Base-by-base conservation (phyloP, 2,888 invertebrate genomes). In the Scaptomyza parva region DNA sequence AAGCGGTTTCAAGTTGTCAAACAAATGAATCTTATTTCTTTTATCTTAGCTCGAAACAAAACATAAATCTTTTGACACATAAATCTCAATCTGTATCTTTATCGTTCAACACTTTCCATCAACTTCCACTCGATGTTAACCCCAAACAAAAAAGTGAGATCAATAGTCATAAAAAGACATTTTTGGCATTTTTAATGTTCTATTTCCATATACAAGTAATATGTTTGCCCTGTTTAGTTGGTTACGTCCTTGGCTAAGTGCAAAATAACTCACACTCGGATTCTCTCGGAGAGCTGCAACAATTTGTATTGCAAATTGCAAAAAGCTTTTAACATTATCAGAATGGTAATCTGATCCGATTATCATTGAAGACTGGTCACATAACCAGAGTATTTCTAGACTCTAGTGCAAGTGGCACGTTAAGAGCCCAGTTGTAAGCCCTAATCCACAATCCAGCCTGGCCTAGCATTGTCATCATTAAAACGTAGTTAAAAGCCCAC, bases 241-340 rank as follows among this genome's bases (percentile, higher is more conserved):
- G 30, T 39, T 44, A 50, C 55, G 61, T 61, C 61, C 71, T 70
- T 69, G 76, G 64, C 66, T 80, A 75, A 83, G 71, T 77, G 83
- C 77, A 77, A 71, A 72, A 74, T 67, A 54, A 54, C 59, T 57
- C 17, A 37, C 37, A 37, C 17, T 35, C 7, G n/a, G n/a, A n/a
- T n/a, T n/a, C n/a, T n/a, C n/a, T n/a, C n/a, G n/a, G n/a, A 50
- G 28, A 39, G 50, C 55, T 72, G 71, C 86, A 83, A 78, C 78
- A 86, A 86, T 84, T 84, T 86, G 86, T 84, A 70, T 70, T 62
- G 84, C 86, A 84, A 85, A 85, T 85, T 83, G 84, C 86, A 62
- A 85, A 85, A 85, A 84, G 84, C 84, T 85, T 86, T 85, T 85
- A 85, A 77, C 69, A 84, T 78, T 86, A 85, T 85, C 86, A 63